Percentiles rank a stretch among this genome's conserved stretches.
phyloP scores from a whole-genome alignment of 2,888 invertebrate species.

The Nemapogon koenigi region DNA sequence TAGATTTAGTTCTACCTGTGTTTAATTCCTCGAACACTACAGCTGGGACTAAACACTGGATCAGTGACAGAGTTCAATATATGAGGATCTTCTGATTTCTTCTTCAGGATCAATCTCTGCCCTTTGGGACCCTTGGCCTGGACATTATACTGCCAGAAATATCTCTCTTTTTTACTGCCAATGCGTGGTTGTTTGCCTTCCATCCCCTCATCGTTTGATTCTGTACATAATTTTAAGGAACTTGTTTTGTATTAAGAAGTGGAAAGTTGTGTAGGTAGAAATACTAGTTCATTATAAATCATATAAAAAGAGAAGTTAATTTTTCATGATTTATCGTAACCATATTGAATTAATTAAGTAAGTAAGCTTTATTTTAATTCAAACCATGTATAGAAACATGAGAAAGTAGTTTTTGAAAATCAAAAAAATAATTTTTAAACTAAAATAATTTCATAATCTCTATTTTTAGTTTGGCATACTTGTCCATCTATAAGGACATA shows the following conservation, averaged over 20 bases:
- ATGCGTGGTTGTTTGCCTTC: slow-evolving; percentile 49
- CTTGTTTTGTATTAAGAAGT: not conserved
- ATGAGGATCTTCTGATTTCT: slow-evolving; percentile 91
- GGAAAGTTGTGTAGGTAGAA: no score
- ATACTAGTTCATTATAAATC: no score
- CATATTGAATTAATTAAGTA: no score
- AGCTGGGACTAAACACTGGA: slow-evolving; percentile 94
- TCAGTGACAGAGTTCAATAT: slow-evolving; percentile 89
- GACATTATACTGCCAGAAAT: slow-evolving; percentile 98
- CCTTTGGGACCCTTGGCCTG: slow-evolving; percentile 98
- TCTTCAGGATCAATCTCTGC: slow-evolving; percentile 83
- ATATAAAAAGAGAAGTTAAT: no score
- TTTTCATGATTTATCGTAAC: no score
- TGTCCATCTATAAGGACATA: no score
- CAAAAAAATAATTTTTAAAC: no score
- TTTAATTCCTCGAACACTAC: slow-evolving; percentile 88
- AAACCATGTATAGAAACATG: no score
- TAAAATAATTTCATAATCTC: no score
- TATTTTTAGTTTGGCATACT: no score
- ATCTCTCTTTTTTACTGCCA: slow-evolving; percentile 77
- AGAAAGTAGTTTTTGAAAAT: no score
- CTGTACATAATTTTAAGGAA: slow-evolving; percentile 34
- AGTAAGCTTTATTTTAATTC: no score
- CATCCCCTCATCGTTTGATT: slow-evolving; percentile 70
- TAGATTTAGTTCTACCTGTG: slow-evolving; percentile 69